Evolutionary conservation across 2,888 invertebrate species (phyloP), one percentile per base, ranked within the genome.

Genomic region (Sphaeridia pumilis): DNA sequence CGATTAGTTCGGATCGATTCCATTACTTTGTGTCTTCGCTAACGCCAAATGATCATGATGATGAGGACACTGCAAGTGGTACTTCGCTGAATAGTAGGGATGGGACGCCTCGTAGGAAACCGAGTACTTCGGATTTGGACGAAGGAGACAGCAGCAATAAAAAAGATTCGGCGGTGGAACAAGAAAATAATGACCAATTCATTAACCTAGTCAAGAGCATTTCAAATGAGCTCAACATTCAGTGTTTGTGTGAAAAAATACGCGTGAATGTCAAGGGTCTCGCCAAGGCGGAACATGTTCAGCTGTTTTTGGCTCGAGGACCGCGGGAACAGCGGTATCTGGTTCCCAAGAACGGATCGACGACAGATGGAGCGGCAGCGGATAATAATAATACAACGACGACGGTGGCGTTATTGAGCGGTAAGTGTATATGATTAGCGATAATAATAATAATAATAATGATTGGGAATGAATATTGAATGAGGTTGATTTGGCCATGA

Each of bases 121-220:
- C n/a, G n/a, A n/a, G n/a, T n/a, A n/a, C n/a, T n/a, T n/a, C n/a
- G n/a, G n/a, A n/a, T n/a, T n/a, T n/a, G n/a, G n/a, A n/a, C n/a
- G n/a, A n/a, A n/a, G n/a, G n/a, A n/a, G n/a, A n/a, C n/a, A n/a
- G n/a, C n/a, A 24, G 14, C 7, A 48, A 56, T 21, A 54, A 55
- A n/a, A 47, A 61, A 1, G 46, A 78, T 66, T 77, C 79, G 69
- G 74, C 87, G 67, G n/a, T n/a, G n/a, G n/a, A n/a, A n/a, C n/a
- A n/a, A n/a, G 84, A 87, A 69, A 87, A 89, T 68, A 83, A 84
- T 20, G 88, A 89, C 67, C 53, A 89, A 58, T 90, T 94, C 71
- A 92, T 94, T 88, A 93, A 94, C 75, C 79, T 94, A 64, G 93
- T 94, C 68, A 81, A 89, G 58, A 94, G 94, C 72, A 89, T 94